Evolutionary conservation across 2,113 vertebrate genomes (phyloP).

Genomic region (Lethenteron camtschaticum): DNA sequence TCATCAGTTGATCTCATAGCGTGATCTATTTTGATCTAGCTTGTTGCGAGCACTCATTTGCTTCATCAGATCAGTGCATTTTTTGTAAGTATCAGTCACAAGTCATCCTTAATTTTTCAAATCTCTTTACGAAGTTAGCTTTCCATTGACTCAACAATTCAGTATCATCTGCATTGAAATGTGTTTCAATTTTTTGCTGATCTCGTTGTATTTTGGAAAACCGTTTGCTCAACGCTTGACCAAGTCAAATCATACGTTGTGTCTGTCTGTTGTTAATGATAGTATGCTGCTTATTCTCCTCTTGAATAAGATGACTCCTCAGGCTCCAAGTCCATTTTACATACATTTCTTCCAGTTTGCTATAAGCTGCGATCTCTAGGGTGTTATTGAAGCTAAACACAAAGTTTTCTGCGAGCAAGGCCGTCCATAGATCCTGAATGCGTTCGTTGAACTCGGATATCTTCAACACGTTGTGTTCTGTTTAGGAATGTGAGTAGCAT

Average conservation of each 20-base stretch:
- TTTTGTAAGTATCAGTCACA: slow-evolving; percentile 11
- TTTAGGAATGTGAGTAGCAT: slow-evolving; percentile 15
- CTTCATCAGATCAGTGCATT: slow-evolving; percentile 12
- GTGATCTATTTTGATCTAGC: slow-evolving; percentile 12
- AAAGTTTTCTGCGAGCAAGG: slow-evolving; percentile 22
- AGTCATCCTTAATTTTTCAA: slow-evolving; percentile 14
- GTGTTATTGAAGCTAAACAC: slow-evolving; percentile 16
- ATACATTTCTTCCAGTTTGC: not conserved
- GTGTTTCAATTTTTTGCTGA: not conserved
- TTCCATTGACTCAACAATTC: slow-evolving; percentile 16
- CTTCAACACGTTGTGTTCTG: slow-evolving; percentile 6
- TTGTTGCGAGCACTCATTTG: slow-evolving; percentile 12
- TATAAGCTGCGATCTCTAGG: not conserved
- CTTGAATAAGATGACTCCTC: not conserved
- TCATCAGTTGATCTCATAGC: slow-evolving; percentile 14
- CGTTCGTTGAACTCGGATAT: slow-evolving; percentile 15
- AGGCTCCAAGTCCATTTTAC: slow-evolving; percentile 3
- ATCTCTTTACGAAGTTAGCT: slow-evolving; percentile 10
- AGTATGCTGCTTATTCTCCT: too few relatives aligned
- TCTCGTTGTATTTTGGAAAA: too few relatives aligned
- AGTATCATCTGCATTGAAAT: not conserved
- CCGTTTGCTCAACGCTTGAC: too few relatives aligned
- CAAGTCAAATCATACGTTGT: too few relatives aligned
- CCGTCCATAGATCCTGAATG: slow-evolving; percentile 19
- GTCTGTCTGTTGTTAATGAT: not conserved